These are phyloP conservation scores for Timandra comae DNA, from an alignment of 2,888 invertebrate species.

Conservation along the genomic window DNA sequence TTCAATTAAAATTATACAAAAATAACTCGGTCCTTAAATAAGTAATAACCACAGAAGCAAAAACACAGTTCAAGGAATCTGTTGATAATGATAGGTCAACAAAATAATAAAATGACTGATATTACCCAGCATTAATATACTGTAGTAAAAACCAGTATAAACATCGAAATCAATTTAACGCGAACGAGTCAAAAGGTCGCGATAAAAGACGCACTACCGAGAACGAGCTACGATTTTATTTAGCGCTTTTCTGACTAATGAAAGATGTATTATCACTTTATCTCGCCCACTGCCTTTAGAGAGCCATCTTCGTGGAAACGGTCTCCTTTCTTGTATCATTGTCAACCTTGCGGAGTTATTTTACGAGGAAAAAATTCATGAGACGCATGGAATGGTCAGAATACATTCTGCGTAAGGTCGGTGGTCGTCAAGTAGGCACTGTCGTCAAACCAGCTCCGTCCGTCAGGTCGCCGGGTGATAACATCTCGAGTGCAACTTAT, in stretches of 20 bases:
- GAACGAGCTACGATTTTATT: conserved; percentile 19
- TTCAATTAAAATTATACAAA: too few relatives aligned
- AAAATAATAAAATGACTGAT: conserved; percentile 3
- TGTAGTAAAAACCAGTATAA: conserved; percentile 1
- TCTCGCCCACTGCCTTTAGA: conserved; percentile 38
- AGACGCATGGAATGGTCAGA: conserved; percentile 33
- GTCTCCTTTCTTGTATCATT: conserved; percentile 42
- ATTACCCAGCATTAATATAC: conserved; percentile 2
- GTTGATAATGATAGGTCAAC: background rate
- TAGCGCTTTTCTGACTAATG: conserved; percentile 25
- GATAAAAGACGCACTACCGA: conserved; percentile 14
- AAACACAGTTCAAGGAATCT: background rate
- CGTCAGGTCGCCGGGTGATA: conserved; percentile 14
- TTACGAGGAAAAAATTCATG: conserved; percentile 46
- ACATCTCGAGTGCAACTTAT: conserved; percentile 19
- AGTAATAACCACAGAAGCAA: too few relatives aligned
- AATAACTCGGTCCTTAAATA: too few relatives aligned
- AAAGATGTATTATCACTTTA: conserved; percentile 39
- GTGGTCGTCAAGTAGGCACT: too few relatives aligned
- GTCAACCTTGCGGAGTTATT: conserved; percentile 42
- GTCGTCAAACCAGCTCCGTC: conserved; percentile 23
- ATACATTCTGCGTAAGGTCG: conserved; percentile 31
- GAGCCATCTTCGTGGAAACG: conserved; percentile 35
- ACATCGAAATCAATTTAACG: conserved; percentile 7
- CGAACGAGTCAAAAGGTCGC: conserved; percentile 16